phyloP scores from a whole-genome alignment of 1,140 invertebrate genomes.

The Triops cancriformis region DNA sequence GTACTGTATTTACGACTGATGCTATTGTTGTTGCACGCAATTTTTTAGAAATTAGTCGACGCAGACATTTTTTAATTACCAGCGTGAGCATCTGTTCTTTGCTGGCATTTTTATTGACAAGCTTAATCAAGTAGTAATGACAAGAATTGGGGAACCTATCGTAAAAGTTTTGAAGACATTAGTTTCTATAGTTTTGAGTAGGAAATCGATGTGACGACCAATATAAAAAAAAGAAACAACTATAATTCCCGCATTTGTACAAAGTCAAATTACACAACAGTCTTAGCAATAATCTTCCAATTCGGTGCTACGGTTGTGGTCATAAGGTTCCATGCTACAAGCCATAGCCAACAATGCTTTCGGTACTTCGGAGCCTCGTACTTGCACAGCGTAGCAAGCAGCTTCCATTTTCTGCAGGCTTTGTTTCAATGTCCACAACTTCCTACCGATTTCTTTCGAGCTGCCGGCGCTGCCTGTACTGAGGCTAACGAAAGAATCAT shows the following conservation, averaged over 20 bases:
- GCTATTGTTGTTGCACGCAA: no score
- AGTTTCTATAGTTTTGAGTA: no score
- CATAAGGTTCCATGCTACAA: neutral
- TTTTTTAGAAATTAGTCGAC: no score
- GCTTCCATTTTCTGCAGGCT: constrained; percentile 74
- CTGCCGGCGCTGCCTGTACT: constrained; percentile 27
- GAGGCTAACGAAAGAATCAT: constrained; percentile 55
- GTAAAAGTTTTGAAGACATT: no score
- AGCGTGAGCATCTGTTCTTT: no score
- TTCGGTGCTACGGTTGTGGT: neutral
- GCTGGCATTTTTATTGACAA: no score
- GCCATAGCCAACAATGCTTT: constrained; percentile 19
- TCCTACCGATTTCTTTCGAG: constrained; percentile 56
- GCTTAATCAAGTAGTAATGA: no score
- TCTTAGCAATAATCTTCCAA: neutral
- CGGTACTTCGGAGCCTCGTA: constrained; percentile 62
- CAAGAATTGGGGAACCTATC: no score
- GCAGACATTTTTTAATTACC: no score
- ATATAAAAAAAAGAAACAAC: neutral
- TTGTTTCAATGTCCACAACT: constrained; percentile 57
- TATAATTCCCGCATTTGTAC: neutral
- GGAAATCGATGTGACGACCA: neutral
- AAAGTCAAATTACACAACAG: neutral
- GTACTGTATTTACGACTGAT: no score
- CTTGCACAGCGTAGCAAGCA: constrained; percentile 71